Percentiles rank a stretch among this genome's conserved stretches.
Conservation (phyloP, 2,113 vertebrate species). For the Muscicapa adusta region DNA sequence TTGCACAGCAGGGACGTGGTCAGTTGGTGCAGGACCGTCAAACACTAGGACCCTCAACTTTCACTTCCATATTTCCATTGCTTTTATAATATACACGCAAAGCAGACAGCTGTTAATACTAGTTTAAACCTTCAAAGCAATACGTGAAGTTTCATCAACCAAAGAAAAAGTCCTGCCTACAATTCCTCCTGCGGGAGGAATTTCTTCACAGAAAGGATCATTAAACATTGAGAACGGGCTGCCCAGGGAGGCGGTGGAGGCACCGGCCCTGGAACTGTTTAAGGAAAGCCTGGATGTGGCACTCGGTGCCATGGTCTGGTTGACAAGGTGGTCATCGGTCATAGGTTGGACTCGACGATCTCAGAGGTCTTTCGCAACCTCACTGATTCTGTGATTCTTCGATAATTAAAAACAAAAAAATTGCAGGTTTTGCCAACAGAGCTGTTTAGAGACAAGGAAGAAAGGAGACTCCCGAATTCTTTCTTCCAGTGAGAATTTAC, state of each 20-base stretch:
- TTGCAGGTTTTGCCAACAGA: not conserved
- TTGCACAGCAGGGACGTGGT: not conserved
- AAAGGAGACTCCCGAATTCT: not conserved
- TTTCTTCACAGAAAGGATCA: not conserved
- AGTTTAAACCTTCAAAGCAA: not conserved
- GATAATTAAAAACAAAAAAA: not conserved
- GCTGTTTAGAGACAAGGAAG: not conserved
- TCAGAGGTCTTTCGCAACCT: not conserved
- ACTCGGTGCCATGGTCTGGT: not conserved
- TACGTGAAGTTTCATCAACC: not conserved
- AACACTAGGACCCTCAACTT: not conserved
- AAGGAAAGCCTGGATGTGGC: not conserved
- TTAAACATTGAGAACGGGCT: not conserved
- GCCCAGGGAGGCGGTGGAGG: not conserved
- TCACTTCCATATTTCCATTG: not conserved
- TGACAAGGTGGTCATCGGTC: not conserved
- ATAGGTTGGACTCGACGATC: not conserved
- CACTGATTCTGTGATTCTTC: not conserved
- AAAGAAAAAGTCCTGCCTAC: not conserved
- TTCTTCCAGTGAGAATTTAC: not conserved
- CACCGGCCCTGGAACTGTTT: not conserved
- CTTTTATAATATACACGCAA: not conserved
- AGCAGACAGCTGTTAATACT: not conserved
- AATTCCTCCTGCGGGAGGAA: not conserved
- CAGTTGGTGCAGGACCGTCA: not conserved